A percentile compares a stretch with the other conserved stretches of the same genome.
Evolutionary conservation across 2,113 vertebrate genomes (phyloP).

Genomic region (Cryptomyrus ogoouensis): DNA sequence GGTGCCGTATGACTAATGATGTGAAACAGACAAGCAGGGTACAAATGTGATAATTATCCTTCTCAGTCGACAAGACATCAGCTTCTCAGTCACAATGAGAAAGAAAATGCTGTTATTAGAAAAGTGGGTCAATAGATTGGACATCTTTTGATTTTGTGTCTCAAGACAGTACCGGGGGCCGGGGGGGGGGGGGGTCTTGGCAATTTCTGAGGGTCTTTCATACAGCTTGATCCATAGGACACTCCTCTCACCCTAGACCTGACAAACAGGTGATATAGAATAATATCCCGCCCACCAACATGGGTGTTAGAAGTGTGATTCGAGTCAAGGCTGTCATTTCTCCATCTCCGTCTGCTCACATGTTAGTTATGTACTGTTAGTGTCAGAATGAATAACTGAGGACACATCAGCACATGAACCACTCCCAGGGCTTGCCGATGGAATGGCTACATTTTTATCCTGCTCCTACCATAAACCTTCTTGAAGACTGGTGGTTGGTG

Average conservation of each 20-base stretch:
- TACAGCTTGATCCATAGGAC: background rate
- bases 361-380: background rate
- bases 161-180: background rate
- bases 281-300: background rate
- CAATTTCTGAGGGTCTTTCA: background rate
- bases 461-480: background rate
- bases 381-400: background rate
- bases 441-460: background rate
- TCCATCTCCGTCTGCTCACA: background rate
- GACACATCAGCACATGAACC: background rate
- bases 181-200: background rate
- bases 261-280: background rate
- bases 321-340: background rate
- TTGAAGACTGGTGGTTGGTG: background rate
- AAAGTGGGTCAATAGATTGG: background rate
- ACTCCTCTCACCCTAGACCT: background rate
- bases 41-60: background rate
- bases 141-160: background rate
- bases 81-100: background rate
- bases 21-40: background rate
- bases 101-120: background rate
- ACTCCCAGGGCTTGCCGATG: background rate
- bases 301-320: background rate
- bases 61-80: too few species aligned
- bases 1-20: background rate